These are phyloP conservation scores for Agriopis leucophaearia DNA, from an alignment of 2,888 invertebrate species.

Conservation along the genomic window DNA sequence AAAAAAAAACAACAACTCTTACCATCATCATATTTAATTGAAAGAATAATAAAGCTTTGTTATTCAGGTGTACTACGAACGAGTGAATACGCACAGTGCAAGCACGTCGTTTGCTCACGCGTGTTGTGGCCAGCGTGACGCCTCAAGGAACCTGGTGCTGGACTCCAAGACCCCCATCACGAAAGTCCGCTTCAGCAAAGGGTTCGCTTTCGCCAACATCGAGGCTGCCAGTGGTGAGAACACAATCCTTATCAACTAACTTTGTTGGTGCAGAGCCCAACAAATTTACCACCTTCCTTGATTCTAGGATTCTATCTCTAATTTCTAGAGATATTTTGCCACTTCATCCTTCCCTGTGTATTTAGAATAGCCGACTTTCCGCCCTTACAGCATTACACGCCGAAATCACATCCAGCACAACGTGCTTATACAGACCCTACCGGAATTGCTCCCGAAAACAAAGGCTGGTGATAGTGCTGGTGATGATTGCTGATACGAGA, in stretches of 20 bases:
- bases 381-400: too few relatives aligned
- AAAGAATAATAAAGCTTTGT: not conserved
- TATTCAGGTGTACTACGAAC: slow-evolving; percentile 91
- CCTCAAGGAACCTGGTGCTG: slow-evolving; percentile 89
- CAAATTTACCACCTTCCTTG: too few relatives aligned
- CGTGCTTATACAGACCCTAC: too few relatives aligned
- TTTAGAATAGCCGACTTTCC: too few relatives aligned
- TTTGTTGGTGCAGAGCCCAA: not conserved
- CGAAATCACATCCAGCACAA: too few relatives aligned
- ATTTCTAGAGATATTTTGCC: too few relatives aligned
- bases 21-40: not conserved
- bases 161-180: slow-evolving; percentile 90
- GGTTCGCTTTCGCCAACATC: slow-evolving; percentile 92
- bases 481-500: too few relatives aligned
- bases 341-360: too few relatives aligned
- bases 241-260: not conserved
- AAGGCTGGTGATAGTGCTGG: too few relatives aligned
- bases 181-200: slow-evolving; percentile 92
- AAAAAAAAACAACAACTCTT: not conserved
- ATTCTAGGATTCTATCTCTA: too few relatives aligned
- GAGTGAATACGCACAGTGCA: slow-evolving; percentile 92
- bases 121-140: slow-evolving; percentile 91
- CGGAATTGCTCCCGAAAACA: too few relatives aligned
- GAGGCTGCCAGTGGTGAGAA: slow-evolving; percentile 88
- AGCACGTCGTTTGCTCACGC: slow-evolving; percentile 92